Base-by-base conservation (phyloP, 2,888 invertebrate genomes). In the Agrotis ipsilon region DNA sequence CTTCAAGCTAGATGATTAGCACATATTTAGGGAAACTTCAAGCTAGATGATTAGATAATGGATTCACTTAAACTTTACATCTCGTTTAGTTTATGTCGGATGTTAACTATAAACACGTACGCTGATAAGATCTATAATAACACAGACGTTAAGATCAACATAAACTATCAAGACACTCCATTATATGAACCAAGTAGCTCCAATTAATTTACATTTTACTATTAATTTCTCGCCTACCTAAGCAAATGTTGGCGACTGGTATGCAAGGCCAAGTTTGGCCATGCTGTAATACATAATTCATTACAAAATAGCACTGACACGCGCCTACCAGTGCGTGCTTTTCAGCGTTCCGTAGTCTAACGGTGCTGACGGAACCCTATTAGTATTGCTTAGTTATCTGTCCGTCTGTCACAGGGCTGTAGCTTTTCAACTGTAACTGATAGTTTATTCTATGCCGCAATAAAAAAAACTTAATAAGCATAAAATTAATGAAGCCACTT, bases 191-290 rank as follows among this genome's bases (percentile, higher is more conserved):
- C 21, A 68, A 60, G 51, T 58, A 32, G 61, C 46, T 43, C 27
- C 52, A 58, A 69, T 74, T 48, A 58, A 60, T 79, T 48, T 32
- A 51, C 24, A 59, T 58, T 49, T 32, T 51, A 60, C 60, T 18
- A 62, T 68, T 66, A 72, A 69, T 75, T 75, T 57, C 46, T 75
- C 65, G 61, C 62, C 60, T 72, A 59, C 70, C 62, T 58, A 64
- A 71, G 49, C 70, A 72, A 67, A 72, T 58, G 54, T 52, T 48
- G 63, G 45, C n/a, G n/a, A 68, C 43, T 63, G 81, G 75, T 74
- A 81, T 85, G 76, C 85, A 81, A 81, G 82, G 80, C 63, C 80
- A 80, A 63, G 71, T 74, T 78, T 57, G 64, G 57, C 75, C 57
- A 57, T 74, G 68, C 62, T 73, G 66, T 67, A 54, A 71, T 84